Evolutionary conservation across 1,140 invertebrate species (phyloP).

Genomic region (roundworm (Caenorhabditis elegans)): DNA sequence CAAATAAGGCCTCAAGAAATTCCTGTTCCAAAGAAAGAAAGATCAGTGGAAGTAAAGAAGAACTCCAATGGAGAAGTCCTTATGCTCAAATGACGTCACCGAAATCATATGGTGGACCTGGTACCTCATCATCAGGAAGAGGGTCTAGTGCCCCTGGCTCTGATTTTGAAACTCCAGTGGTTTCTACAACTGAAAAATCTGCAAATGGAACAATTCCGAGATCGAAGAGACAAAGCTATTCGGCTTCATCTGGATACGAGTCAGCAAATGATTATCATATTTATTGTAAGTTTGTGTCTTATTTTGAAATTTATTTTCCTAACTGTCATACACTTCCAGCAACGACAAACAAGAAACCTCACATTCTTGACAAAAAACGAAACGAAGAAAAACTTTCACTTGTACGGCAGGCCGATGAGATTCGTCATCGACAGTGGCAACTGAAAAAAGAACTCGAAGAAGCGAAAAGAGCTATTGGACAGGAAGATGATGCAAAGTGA

Average conservation of each 20-base stretch:
- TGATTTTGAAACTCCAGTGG: conserved; percentile 16
- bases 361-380: conserved; percentile 18
- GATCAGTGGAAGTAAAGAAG: not conserved
- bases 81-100: conserved; percentile 26
- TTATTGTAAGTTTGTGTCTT: not conserved
- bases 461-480: conserved; percentile 23
- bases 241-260: conserved; percentile 44
- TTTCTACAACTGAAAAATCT: not conserved
- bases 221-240: conserved; percentile 43
- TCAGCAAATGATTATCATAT: conserved; percentile 29
- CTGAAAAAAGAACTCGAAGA: conserved; percentile 12
- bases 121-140: conserved; percentile 32
- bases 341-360: conserved; percentile 1
- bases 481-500: conserved; percentile 30
- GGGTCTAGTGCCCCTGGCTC: conserved; percentile 35
- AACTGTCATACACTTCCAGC: not conserved
- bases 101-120: conserved; percentile 1
- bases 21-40: not conserved
- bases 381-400: conserved; percentile 7
- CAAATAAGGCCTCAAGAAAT: not conserved
- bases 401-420: not conserved
- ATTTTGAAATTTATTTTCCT: too few relatives aligned
- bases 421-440: conserved; percentile 13
- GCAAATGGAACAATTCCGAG: not conserved
- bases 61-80: conserved; percentile 22